phyloP scores from a whole-genome alignment of 2,797 vertebrate genomes.

The Tadarida brasiliensis region DNA sequence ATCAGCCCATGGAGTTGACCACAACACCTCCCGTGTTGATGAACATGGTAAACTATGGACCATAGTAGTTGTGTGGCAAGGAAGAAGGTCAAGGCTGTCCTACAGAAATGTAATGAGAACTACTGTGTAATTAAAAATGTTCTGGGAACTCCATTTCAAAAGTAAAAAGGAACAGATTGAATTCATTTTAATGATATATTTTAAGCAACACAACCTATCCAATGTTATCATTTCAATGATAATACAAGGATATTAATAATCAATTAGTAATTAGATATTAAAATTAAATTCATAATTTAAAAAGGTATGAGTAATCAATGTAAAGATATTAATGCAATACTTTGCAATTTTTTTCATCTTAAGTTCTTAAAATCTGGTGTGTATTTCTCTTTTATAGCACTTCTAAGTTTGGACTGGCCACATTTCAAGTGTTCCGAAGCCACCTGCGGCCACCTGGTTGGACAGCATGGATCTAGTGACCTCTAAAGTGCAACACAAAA shows the following conservation, averaged over 20 bases:
- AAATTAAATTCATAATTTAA: neutral
- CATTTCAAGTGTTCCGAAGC: neutral
- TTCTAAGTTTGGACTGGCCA: neutral
- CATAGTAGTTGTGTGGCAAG: neutral
- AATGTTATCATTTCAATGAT: neutral
- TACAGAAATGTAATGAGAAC: neutral
- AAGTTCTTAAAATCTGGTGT: neutral
- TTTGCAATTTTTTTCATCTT: neutral
- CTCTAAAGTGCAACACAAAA: neutral
- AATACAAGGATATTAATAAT: neutral
- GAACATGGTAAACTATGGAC: neutral
- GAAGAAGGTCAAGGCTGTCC: neutral
- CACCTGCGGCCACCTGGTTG: neutral
- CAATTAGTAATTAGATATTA: neutral
- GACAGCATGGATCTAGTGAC: neutral
- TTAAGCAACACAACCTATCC: neutral
- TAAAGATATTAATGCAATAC: neutral
- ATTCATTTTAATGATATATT: slow-evolving; percentile 1
- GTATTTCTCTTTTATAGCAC: neutral
- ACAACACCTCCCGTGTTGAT: neutral
- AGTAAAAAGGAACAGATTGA: neutral
- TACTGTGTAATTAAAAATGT: neutral
- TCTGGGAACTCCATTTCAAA: neutral
- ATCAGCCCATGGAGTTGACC: neutral
- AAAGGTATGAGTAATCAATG: neutral